phyloP scores from a whole-genome alignment of 2,888 invertebrate genomes.

The Lycocerus yunnanus region DNA sequence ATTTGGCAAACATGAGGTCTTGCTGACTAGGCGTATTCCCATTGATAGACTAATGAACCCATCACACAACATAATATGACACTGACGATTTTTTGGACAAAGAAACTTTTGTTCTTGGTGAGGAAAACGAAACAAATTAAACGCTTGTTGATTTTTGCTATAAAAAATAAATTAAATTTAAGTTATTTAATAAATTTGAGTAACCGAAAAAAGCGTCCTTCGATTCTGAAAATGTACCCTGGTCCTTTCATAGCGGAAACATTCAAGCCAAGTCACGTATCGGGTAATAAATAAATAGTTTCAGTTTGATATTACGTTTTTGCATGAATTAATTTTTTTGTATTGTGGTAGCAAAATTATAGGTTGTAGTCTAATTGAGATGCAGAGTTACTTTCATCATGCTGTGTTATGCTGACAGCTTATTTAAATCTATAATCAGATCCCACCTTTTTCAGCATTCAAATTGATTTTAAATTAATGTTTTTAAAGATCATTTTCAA shows the following conservation, averaged over 20 bases:
- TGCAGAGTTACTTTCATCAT: neutral
- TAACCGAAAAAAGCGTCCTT: neutral
- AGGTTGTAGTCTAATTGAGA: neutral
- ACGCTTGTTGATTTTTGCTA: neutral
- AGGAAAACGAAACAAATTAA: neutral
- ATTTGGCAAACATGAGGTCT: neutral
- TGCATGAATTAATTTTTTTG: neutral
- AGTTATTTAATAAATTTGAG: neutral
- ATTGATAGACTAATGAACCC: neutral
- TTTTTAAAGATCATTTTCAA: neutral
- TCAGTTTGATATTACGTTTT: neutral
- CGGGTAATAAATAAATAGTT: neutral
- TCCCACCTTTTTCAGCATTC: neutral
- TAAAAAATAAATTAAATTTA: neutral
- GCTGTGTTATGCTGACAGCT: neutral
- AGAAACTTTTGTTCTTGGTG: neutral
- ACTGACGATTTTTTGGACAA: neutral
- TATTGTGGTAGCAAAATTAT: neutral
- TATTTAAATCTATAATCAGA: neutral
- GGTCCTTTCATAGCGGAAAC: neutral
- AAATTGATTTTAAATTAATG: neutral
- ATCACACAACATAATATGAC: neutral
- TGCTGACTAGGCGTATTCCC: neutral
- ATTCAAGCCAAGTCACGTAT: neutral
- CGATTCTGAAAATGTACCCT: neutral